Conservation (phyloP, 2,797 vertebrate species). For the Coregonus suidteri region DNA sequence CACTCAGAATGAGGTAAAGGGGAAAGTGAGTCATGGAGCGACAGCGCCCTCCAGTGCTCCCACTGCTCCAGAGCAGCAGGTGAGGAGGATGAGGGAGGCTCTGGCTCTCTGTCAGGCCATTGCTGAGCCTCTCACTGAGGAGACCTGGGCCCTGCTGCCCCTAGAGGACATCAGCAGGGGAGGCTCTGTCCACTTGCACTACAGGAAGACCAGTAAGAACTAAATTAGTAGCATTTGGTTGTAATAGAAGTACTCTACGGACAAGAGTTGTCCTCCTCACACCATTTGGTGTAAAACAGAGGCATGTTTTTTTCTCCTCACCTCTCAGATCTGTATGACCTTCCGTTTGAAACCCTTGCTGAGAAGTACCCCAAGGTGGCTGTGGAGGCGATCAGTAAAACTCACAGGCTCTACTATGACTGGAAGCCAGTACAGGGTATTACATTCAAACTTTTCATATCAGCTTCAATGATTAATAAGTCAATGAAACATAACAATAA, state of each 20-base stretch:
- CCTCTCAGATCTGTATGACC: not conserved
- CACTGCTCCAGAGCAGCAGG: constrained; percentile 27
- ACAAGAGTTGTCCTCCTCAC: not conserved
- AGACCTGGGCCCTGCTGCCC: constrained; percentile 29
- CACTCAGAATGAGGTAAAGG: not conserved
- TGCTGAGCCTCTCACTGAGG: constrained; percentile 15
- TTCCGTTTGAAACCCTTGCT: constrained; percentile 10
- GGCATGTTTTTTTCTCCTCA: not conserved
- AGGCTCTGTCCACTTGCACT: constrained; percentile 17
- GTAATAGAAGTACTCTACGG: not conserved
- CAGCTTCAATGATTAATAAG: not conserved
- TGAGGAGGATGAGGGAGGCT: constrained; percentile 31
- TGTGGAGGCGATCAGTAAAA: constrained; percentile 10
- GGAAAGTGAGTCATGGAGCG: constrained; percentile 11
- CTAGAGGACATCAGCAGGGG: constrained; percentile 21
- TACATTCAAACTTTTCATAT: not conserved
- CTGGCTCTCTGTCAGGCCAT: constrained; percentile 24
- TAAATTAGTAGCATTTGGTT: not conserved
- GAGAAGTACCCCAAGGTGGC: constrained; percentile 9
- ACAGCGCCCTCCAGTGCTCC: constrained; percentile 50
- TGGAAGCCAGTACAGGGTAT: not conserved
- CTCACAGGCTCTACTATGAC: constrained; percentile 6
- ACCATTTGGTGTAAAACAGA: not conserved
- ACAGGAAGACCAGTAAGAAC: constrained; percentile 31
- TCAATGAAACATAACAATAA: not conserved